Evolutionary conservation across 1,140 invertebrate genomes (phyloP).

Genomic region (Araneus ventricosus): DNA sequence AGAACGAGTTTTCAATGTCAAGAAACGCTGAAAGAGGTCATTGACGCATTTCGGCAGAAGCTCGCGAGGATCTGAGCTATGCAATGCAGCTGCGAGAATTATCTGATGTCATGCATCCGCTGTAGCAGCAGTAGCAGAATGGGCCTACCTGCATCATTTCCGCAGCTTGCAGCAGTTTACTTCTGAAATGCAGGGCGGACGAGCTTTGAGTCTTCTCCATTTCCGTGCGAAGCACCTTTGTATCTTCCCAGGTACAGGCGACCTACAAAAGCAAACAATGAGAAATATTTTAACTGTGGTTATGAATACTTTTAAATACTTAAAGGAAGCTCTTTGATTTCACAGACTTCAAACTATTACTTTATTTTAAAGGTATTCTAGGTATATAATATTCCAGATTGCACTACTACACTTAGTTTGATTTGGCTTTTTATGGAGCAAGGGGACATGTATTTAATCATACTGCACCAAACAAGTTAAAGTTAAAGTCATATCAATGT

Average conservation of each 20-base stretch:
- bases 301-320: too few relatives aligned
- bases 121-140: neutral
- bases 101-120: neutral
- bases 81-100: neutral
- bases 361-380: too few relatives aligned
- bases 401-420: too few relatives aligned
- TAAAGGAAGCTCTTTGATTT: too few relatives aligned
- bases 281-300: neutral
- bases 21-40: neutral
- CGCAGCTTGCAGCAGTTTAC: conserved; percentile 93
- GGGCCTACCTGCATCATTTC: conserved; percentile 89
- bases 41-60: neutral
- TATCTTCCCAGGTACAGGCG: conserved; percentile 94
- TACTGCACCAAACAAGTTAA: too few relatives aligned
- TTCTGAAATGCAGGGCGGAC: conserved; percentile 91
- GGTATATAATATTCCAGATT: too few relatives aligned
- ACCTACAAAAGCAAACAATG: conserved; percentile 26
- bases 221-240: conserved; percentile 91
- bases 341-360: too few relatives aligned
- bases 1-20: too few relatives aligned
- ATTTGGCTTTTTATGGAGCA: too few relatives aligned
- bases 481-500: too few relatives aligned
- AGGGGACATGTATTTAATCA: too few relatives aligned
- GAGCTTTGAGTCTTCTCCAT: conserved; percentile 96
- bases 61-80: neutral